A percentile compares a stretch with the other conserved stretches of the same genome.
Evolutionary conservation across 2,888 invertebrate species (phyloP).

Genomic region (Epicampocera succincta): DNA sequence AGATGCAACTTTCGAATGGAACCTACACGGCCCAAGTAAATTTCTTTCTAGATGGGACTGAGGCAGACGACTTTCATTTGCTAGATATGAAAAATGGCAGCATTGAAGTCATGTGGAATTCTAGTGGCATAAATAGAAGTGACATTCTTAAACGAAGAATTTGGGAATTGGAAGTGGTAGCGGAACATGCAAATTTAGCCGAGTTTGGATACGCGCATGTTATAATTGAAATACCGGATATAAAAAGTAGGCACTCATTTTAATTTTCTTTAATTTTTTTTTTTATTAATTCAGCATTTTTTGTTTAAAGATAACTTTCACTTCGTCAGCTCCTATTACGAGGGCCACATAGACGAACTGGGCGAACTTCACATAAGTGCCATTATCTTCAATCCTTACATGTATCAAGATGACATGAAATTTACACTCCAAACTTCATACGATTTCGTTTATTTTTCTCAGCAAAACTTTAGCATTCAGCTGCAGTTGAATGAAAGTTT

Average conservation of each 20-base stretch:
- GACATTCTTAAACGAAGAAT: constrained; percentile 64
- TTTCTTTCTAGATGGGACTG: constrained; percentile 61
- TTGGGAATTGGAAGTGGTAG: constrained; percentile 69
- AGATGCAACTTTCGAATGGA: constrained; percentile 55
- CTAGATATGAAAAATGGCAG: constrained; percentile 52
- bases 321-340: constrained; percentile 67
- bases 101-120: constrained; percentile 44
- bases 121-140: constrained; percentile 13
- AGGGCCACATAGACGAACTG: constrained; percentile 63
- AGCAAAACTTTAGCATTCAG: constrained; percentile 45
- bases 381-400: constrained; percentile 65
- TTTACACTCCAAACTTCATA: constrained; percentile 42
- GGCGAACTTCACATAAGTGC: constrained; percentile 48
- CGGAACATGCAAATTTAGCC: constrained; percentile 59
- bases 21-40: constrained; percentile 69
- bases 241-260: constrained; percentile 60
- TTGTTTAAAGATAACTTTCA: constrained; percentile 51
- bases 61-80: constrained; percentile 66
- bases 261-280: not conserved
- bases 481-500: constrained; percentile 58
- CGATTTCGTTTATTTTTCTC: constrained; percentile 24
- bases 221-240: constrained; percentile 65
- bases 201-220: constrained; percentile 66
- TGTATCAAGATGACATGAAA: constrained; percentile 52
- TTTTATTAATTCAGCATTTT: not conserved